A percentile compares a stretch with the other conserved stretches of the same genome.
Evolutionary conservation across 2,888 invertebrate genomes (phyloP).

Genomic region (Conomelus anceps): DNA sequence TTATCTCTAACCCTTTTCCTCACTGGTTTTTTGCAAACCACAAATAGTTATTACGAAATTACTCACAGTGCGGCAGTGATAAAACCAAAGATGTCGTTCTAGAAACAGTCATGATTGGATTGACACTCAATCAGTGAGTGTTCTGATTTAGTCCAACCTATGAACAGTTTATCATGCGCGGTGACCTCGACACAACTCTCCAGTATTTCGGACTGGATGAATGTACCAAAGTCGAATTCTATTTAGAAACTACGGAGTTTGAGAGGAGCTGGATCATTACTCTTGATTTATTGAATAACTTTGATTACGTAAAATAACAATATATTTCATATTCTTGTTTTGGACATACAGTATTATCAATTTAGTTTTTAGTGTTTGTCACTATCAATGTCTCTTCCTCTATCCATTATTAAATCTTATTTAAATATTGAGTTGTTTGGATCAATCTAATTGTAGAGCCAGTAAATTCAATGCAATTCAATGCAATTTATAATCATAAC

Average conservation of each 20-base stretch:
- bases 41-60: no score
- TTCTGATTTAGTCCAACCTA: neutral
- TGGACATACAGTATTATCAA: neutral
- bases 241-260: neutral
- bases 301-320: neutral
- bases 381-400: no score
- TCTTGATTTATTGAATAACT: neutral
- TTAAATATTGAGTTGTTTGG: no score
- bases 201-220: neutral
- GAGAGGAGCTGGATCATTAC: neutral
- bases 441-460: no score
- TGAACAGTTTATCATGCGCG: neutral
- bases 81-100: constrained; percentile 36
- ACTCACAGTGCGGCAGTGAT: constrained; percentile 35
- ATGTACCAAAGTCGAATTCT: neutral
- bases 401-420: no score
- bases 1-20: no score
- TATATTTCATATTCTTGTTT: neutral
- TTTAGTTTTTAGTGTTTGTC: no score
- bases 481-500: no score
- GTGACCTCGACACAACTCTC: neutral
- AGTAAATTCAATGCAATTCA: no score
- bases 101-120: constrained; percentile 34
- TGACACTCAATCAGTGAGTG: neutral
- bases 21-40: no score